Evolutionary conservation across 2,797 vertebrate genomes (phyloP).

Genomic region (Pempheris klunzingeri): DNA sequence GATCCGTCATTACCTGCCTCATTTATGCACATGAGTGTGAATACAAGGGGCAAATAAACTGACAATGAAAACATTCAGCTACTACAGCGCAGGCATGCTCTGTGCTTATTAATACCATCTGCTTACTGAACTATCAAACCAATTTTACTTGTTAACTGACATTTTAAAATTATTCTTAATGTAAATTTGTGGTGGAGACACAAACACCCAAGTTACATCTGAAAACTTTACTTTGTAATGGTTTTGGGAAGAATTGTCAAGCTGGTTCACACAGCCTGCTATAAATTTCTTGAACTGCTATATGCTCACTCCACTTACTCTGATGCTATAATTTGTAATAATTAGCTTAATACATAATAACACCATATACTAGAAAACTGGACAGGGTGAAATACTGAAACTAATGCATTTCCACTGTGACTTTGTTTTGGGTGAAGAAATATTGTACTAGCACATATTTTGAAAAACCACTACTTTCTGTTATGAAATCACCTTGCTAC

Average conservation of each 20-base stretch:
- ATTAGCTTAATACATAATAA: background rate
- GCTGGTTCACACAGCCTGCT: background rate
- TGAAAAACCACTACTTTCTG: background rate
- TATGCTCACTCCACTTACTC: too few relatives aligned
- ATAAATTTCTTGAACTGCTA: background rate
- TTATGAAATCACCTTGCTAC: background rate
- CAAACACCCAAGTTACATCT: too few relatives aligned
- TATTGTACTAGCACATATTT: background rate
- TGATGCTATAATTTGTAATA: background rate
- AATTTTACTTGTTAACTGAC: background rate
- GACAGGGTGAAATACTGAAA: background rate
- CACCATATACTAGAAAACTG: background rate
- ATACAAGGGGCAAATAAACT: background rate
- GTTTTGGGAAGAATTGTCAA: background rate
- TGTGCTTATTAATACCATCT: background rate
- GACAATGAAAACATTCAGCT: background rate
- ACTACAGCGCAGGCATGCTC: background rate
- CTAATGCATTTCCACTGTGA: background rate
- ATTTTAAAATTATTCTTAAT: background rate
- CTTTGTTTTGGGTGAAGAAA: background rate
- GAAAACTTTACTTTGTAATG: background rate
- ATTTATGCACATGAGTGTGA: background rate
- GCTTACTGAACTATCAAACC: too few relatives aligned
- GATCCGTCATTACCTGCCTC: conserved; percentile 11
- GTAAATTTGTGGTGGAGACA: background rate